phyloP scores from a whole-genome alignment of 1,140 invertebrate species.

The Apis florea region DNA sequence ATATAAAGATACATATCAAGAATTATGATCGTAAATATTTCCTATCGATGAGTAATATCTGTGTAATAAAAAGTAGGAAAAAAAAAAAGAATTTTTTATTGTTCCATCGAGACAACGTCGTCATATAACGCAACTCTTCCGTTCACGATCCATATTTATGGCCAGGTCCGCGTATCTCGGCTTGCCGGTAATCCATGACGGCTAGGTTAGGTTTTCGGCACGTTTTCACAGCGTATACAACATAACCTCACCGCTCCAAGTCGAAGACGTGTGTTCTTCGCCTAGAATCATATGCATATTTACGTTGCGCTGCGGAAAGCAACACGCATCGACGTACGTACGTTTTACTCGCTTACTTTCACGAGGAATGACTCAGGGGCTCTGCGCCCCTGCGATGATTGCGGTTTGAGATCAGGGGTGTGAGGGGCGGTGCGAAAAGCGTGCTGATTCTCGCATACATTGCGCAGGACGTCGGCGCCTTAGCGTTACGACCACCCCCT shows the following conservation, averaged over 20 bases:
- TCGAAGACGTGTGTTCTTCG: conserved; percentile 29
- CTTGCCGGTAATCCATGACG: not conserved
- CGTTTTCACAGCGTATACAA: not conserved
- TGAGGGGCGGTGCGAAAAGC: conserved; percentile 31
- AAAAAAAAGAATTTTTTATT: not conserved
- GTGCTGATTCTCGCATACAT: conserved; percentile 48
- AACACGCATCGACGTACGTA: conserved; percentile 8
- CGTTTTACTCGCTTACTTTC: conserved; percentile 10
- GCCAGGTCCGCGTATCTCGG: not conserved
- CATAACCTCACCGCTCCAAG: not conserved
- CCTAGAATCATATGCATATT: conserved; percentile 37
- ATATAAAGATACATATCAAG: no score
- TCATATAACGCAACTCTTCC: not conserved
- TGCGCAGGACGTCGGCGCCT: conserved; percentile 62
- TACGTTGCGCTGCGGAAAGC: not conserved
- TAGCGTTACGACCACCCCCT: conserved; percentile 51
- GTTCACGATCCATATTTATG: conserved; percentile 12
- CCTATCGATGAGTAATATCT: no score
- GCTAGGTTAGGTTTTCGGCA: not conserved
- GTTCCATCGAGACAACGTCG: no score
- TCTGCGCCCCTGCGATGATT: conserved; percentile 33
- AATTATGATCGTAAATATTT: no score
- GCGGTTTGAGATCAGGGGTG: not conserved
- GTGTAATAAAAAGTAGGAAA: no score
- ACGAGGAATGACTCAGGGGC: conserved; percentile 57